These are phyloP conservation scores for Molorchus minor DNA, from an alignment of 2,888 invertebrate species.

Conservation along the genomic window DNA sequence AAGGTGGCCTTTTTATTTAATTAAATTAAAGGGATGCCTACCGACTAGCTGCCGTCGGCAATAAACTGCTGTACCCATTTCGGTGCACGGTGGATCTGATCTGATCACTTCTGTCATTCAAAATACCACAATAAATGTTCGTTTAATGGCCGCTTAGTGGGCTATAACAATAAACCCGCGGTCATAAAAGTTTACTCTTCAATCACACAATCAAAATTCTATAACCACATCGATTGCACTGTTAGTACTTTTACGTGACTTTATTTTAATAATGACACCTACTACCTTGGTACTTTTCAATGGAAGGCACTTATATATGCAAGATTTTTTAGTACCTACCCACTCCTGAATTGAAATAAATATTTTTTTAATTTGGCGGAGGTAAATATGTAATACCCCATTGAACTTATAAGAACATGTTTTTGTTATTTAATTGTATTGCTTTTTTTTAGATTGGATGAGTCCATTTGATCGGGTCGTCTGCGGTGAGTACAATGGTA, in stretches of 20 bases:
- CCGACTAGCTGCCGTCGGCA: conserved; percentile 16
- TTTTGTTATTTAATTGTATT: conserved; percentile 21
- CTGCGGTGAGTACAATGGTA: conserved; percentile 92
- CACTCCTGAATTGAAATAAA: too few species aligned
- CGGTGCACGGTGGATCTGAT: not conserved
- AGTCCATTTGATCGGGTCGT: conserved; percentile 94
- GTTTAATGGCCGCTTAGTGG: conserved; percentile 59
- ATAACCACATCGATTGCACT: conserved; percentile 15
- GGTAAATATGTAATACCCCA: too few species aligned
- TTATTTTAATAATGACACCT: not conserved
- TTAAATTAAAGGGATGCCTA: too few species aligned
- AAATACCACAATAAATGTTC: conserved; percentile 58
- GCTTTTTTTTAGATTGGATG: conserved; percentile 87
- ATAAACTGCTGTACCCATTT: conserved; percentile 6
- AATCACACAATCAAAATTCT: conserved; percentile 35
- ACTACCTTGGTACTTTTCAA: too few species aligned
- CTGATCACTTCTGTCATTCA: conserved; percentile 41
- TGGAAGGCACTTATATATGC: too few species aligned
- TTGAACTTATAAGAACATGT: not conserved
- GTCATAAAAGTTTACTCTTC: conserved; percentile 55
- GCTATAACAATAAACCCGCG: conserved; percentile 60
- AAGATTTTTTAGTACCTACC: too few species aligned
- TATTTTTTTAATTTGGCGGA: too few species aligned
- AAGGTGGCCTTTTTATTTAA: too few species aligned
- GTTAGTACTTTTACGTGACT: not conserved